These are phyloP conservation scores for Protonibea diacanthus DNA, from an alignment of 2,797 vertebrate genomes.

Conservation along the genomic window DNA sequence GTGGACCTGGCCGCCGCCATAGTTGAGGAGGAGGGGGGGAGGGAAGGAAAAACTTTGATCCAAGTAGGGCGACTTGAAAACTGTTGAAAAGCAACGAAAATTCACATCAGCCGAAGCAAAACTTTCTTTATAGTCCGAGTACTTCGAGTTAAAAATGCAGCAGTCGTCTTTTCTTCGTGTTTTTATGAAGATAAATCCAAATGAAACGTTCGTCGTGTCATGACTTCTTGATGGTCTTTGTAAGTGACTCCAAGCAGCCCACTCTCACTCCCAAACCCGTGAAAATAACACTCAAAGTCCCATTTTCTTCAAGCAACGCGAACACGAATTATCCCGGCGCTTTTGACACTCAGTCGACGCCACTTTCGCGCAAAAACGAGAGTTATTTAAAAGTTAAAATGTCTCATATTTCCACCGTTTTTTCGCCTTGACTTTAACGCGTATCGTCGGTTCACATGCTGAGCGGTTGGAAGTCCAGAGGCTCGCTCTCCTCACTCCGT, in stretches of 20 bases:
- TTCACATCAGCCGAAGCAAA: neutral
- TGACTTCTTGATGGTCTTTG: slow-evolving; percentile 85
- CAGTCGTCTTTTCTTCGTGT: slow-evolving; percentile 30
- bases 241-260: slow-evolving; percentile 79
- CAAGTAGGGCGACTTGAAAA: slow-evolving; percentile 74
- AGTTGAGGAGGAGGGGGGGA: slow-evolving; percentile 65
- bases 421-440: slow-evolving; percentile 38
- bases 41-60: slow-evolving; percentile 80
- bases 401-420: slow-evolving; percentile 50
- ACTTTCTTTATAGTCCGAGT: neutral
- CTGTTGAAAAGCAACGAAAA: slow-evolving; percentile 46
- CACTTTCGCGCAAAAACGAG: neutral
- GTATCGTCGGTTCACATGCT: slow-evolving; percentile 64
- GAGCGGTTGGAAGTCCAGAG: slow-evolving; percentile 76
- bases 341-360: rapidly evolving
- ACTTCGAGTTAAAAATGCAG: neutral
- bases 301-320: slow-evolving; percentile 1
- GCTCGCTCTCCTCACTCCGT: slow-evolving; percentile 76
- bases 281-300: slow-evolving; percentile 42
- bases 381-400: neutral
- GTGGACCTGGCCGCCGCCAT: slow-evolving; percentile 83
- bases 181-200: slow-evolving; percentile 64
- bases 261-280: slow-evolving; percentile 58
- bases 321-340: neutral
- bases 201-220: slow-evolving; percentile 72